Evolutionary conservation across 2,113 vertebrate genomes (phyloP), one percentile per base, ranked within the genome.

Genomic region (Lepisosteus osseus): DNA sequence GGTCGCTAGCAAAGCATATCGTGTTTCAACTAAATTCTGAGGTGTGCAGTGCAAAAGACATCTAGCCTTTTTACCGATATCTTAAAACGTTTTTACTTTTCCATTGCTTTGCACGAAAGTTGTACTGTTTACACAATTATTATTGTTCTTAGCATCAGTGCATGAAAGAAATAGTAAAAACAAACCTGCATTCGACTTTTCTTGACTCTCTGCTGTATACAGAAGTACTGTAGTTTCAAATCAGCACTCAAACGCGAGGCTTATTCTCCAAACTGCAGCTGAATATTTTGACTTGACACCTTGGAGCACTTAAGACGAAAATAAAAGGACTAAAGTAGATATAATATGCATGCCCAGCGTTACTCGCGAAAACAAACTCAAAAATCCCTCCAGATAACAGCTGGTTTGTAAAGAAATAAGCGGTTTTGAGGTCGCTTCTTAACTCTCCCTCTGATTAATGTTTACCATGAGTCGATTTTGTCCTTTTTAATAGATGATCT

Each of bases 161-260:
- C 29, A 29, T 29, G 29, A 29, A 29, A 29, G 29, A 51, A 51
- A 51, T 5, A 51, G 5, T 6, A 51, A 63, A 70, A 75, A 91
- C 89, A 84, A 88, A 92, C 89, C 89, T 91, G 80, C 66, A 7
- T 55, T 69, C 54, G 85, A 87, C 88, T 89, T 88, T 59, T 77
- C 69, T 77, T 67, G 70, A 76, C 79, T 82, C 74, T 68, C 63
- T 75, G 55, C 71, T 66, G 9, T 13, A 59, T 73, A 70, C 65
- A 74, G 73, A 51, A 77, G 67, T 54, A 56, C 43, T 17, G 73
- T 65, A 73, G 74, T 43, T 73, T 75, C 57, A 44, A 68, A 63
- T 80, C 86, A 80, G 67, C 54, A 40, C 67, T 69, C 55, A 43
- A 1, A 29, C 7, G 42, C 43, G 41, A 40, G 67, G 4, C 3